Base-by-base conservation (phyloP, 2,888 invertebrate species). In the Eurois occulta region DNA sequence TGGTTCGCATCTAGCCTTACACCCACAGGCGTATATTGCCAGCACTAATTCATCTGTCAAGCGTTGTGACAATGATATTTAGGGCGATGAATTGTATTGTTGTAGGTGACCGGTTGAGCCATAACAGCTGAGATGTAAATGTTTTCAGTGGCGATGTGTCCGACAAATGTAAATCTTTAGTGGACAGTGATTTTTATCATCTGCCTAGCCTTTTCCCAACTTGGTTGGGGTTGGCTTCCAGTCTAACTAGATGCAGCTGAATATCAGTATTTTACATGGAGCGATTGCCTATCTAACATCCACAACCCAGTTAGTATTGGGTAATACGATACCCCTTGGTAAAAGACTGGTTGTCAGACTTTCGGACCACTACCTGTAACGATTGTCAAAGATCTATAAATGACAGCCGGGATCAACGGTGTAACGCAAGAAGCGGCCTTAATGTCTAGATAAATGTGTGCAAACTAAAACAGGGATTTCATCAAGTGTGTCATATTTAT, bases 1-100 rank as follows among this genome's bases (percentile, higher is more conserved):
- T 11, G 7, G 21, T 28, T 38, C 13, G 28, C 8, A 1, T 38
- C 8, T 72, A 28, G 16, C 38, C 16, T 13, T 6, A 48, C 35
- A 67, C n/a, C 21, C 67, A 38, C 38, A 38, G 21, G 28, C 13
- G 38, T 16, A 48, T 48, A 69, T 32, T 69, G 24, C 52, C 69
- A 18, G 73, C 69, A 73, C 69, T 68, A 73, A 73, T 69, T 38
- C 46, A 75, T 75, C 38, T 60, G 72, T 48, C 68, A 67, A 48
- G 48, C 28, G 38, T 24, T 67, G 16, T 38, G 46, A 68, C 72
- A 38, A 18, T 67, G 35, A 48, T 38, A 70, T 60, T 60, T 28
- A 60, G 35, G 46, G 28, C 28, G 11, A 68, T 41, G 52, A 48
- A 73, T 68, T 73, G 28, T 58, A 28, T 58, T 58, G 28, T 58